Conservation (phyloP, 2,797 vertebrate genomes). For the Onychomys arenicola region DNA sequence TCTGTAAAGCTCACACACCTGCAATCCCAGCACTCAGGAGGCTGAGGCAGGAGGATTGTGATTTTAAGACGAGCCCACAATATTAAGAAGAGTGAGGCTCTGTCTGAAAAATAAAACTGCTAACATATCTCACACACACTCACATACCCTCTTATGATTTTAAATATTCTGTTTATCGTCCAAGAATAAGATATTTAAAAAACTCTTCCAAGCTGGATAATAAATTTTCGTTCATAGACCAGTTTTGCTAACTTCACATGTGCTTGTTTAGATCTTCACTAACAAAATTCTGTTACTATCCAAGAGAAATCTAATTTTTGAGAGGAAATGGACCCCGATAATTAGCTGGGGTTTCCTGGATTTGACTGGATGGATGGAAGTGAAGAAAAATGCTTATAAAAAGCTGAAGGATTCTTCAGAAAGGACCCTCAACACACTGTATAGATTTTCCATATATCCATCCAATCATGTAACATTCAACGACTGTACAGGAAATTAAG, state of each 20-base stretch:
- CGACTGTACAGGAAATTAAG: background rate
- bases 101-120: background rate
- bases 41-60: background rate
- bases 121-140: background rate
- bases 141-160: background rate
- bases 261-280: background rate
- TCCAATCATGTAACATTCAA: background rate
- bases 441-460: too few relatives aligned
- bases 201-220: background rate
- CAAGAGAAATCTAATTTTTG: background rate
- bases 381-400: background rate
- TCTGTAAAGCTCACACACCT: background rate
- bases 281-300: background rate
- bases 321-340: background rate
- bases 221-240: background rate
- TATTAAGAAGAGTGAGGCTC: background rate
- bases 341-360: background rate
- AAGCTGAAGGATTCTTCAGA: background rate
- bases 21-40: background rate
- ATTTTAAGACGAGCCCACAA: background rate
- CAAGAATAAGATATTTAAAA: conserved; percentile 29
- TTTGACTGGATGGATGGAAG: background rate
- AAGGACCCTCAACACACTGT: background rate
- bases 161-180: background rate
- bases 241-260: background rate